Evolutionary conservation across 2,888 invertebrate genomes (phyloP).

Genomic region (Rotaria macrura): DNA sequence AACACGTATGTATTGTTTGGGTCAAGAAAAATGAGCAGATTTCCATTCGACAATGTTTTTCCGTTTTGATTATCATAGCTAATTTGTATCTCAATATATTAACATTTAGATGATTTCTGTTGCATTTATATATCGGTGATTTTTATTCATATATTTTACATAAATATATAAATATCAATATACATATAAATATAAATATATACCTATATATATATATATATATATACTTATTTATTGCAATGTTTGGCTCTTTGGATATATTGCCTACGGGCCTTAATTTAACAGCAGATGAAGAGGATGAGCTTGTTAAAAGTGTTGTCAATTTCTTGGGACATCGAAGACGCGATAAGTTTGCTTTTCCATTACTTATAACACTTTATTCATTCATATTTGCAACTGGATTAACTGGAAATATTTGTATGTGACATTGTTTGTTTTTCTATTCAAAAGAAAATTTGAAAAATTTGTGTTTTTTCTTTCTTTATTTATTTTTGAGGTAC

Average conservation of each 20-base stretch:
- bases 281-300: slow-evolving; percentile 8
- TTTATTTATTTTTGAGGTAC: slow-evolving; percentile 52
- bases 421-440: not conserved
- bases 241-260: not conserved
- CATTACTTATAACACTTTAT: slow-evolving; percentile 19
- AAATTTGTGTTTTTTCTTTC: not conserved
- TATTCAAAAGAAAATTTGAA: not conserved
- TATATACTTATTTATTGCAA: not conserved
- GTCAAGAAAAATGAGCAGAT: not conserved
- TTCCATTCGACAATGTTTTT: not conserved
- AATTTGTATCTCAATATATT: not conserved
- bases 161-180: no score
- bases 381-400: slow-evolving; percentile 21
- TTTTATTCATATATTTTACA: not conserved
- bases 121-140: not conserved
- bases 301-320: slow-evolving; percentile 14
- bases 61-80: not conserved
- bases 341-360: slow-evolving; percentile 17
- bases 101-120: not conserved
- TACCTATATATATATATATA: not conserved
- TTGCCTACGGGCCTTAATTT: slow-evolving; percentile 1
- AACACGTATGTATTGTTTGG: not conserved
- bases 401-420: slow-evolving; percentile 18
- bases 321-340: slow-evolving; percentile 10
- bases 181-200: no score